Base-by-base conservation (phyloP, 2,888 invertebrate genomes). In the Brachylomia viminalis region DNA sequence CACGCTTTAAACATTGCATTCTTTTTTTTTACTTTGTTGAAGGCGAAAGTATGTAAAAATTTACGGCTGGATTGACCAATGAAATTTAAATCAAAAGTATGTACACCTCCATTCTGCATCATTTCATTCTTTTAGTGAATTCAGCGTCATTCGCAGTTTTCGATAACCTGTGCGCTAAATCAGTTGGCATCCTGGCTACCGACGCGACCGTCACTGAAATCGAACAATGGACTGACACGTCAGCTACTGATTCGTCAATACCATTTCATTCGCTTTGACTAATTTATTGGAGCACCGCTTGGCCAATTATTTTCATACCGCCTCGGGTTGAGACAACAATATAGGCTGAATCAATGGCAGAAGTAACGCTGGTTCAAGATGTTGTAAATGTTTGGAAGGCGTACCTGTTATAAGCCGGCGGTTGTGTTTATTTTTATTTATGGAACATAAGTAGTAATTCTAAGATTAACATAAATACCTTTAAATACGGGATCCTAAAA, bases 261-360 rank as follows among this genome's bases (percentile, higher is more conserved):
- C 49, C 45, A 65, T 71, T 82, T 52, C 67, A 62, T 68, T 80
- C 62, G 27, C 72, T 76, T 74, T 75, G 77, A 79, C 72, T 67
- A 72, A 83, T 78, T 80, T 69, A 72, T 62, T 61, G 56, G 17
- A 38, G 52, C 27, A 67, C 17, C 23, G 66, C 49, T 58, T 42
- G 20, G 38, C 49, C 80, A 72, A 72, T 80, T 75, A 75, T 75
- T 72, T 75, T 65, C 20, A 54, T 47, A 30, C 69, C 3, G 30
- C 52, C 13, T 33, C 23, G 15, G 6, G 38, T 23, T 69, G 49
- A 64, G 62, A 42, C 10, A 23, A 64, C 3, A 59, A 58, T 52
- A 30, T 10, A 30, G 13, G 64, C 27, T 38, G 52, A 10, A 33
- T 67, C 30, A 49, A 71, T 49, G 6, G 8, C 17, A 45, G 2